Percentiles rank a stretch among this genome's conserved stretches.
Evolutionary conservation across 2,113 vertebrate genomes (phyloP).

Genomic region (Channa argus): DNA sequence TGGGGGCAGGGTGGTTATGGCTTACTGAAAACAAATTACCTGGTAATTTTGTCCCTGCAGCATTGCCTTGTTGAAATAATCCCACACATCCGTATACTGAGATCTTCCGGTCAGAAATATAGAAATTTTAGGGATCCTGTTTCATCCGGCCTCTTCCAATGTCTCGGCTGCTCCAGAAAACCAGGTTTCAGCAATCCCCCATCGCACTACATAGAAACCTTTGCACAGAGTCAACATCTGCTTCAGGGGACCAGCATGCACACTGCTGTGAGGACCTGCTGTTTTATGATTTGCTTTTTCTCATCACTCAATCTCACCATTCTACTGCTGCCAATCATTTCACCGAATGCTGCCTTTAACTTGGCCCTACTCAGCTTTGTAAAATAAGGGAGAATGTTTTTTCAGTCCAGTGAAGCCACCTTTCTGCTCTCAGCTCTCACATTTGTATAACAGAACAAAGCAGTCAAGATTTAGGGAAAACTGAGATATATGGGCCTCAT

Average conservation of each 20-base stretch:
- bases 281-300: conserved; percentile 50
- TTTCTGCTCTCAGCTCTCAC: conserved; percentile 1
- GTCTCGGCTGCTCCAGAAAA: conserved; percentile 49
- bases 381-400: conserved; percentile 40
- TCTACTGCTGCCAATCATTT: conserved; percentile 45
- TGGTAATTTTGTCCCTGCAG: conserved; percentile 48
- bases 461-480: conserved; percentile 34
- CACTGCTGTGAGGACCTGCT: conserved; percentile 37
- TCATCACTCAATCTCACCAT: conserved; percentile 26
- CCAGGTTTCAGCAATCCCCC: conserved; percentile 36
- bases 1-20: conserved; percentile 28
- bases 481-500: conserved; percentile 22
- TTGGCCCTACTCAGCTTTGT: conserved; percentile 31
- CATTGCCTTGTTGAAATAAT: conserved; percentile 59
- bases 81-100: conserved; percentile 32
- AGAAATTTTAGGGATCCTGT: conserved; percentile 15
- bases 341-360: conserved; percentile 26
- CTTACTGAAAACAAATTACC: conserved; percentile 67
- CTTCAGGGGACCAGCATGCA: conserved; percentile 34
- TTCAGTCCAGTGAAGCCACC: conserved; percentile 38
- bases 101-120: conserved; percentile 29
- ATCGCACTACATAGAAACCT: conserved; percentile 25
- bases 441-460: conserved; percentile 6
- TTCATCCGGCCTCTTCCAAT: conserved; percentile 4
- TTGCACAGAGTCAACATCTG: conserved; percentile 46